Percentiles rank a stretch among this genome's conserved stretches.
Evolutionary conservation across 1,140 invertebrate genomes (phyloP).

Genomic region (Brachionus koreanus): DNA sequence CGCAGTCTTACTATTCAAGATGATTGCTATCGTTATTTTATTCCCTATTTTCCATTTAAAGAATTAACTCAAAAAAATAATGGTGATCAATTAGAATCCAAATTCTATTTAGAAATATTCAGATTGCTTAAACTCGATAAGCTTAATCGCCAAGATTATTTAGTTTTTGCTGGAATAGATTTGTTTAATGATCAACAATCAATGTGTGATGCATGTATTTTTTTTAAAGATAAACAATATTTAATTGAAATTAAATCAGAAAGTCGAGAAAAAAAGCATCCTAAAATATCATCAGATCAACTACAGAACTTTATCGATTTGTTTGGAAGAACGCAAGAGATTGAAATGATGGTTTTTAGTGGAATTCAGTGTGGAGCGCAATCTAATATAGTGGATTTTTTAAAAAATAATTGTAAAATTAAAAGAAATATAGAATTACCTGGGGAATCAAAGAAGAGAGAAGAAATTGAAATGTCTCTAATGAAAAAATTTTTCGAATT

Average conservation of each 20-base stretch:
- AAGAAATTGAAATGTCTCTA: not conserved
- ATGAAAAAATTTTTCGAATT: not conserved
- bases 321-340: not conserved
- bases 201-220: not conserved
- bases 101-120: not conserved
- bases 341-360: not conserved
- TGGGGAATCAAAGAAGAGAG: not conserved
- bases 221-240: not conserved
- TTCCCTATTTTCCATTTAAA: not conserved
- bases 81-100: not conserved
- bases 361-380: not conserved
- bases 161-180: not conserved
- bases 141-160: not conserved
- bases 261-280: not conserved
- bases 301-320: not conserved
- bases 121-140: not conserved
- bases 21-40: not conserved
- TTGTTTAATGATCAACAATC: not conserved
- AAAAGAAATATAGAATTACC: not conserved
- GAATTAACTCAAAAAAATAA: not conserved
- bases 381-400: not conserved
- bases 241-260: not conserved
- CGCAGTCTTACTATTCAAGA: not conserved
- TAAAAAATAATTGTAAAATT: not conserved
- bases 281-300: not conserved